These are phyloP conservation scores for Fissipunctia ypsillon DNA, from an alignment of 2,888 invertebrate genomes.

Conservation along the genomic window DNA sequence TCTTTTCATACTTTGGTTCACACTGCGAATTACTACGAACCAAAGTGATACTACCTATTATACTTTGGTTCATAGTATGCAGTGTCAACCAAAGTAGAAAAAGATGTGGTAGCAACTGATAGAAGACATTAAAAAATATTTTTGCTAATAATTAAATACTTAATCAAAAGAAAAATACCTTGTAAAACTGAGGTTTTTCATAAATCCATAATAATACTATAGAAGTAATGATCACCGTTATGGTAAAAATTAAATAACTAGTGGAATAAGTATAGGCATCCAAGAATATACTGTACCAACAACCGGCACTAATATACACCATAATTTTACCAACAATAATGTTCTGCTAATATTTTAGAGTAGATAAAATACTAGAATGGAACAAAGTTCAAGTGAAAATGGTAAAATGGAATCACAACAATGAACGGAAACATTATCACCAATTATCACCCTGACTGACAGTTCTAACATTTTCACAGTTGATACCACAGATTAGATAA, in stretches of 20 bases:
- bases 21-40: too few species aligned
- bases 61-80: too few species aligned
- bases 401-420: not conserved
- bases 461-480: too few species aligned
- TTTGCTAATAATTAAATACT: not conserved
- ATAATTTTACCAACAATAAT: conserved; percentile 35
- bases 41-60: too few species aligned
- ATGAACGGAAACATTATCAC: not conserved
- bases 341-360: not conserved
- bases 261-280: conserved; percentile 81
- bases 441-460: too few species aligned
- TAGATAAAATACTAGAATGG: not conserved
- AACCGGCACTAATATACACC: conserved; percentile 57
- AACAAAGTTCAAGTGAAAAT: not conserved
- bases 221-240: conserved; percentile 75
- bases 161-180: conserved; percentile 71
- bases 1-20: too few species aligned
- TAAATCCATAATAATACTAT: conserved; percentile 79
- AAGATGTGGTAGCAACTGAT: too few species aligned
- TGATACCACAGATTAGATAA: too few species aligned
- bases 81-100: too few species aligned
- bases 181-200: conserved; percentile 81
- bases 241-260: conserved; percentile 78
- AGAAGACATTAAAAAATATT: too few species aligned
- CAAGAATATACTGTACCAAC: conserved; percentile 77